Base-by-base conservation (phyloP, 1,140 invertebrate genomes). In the Drosophila gunungcola region DNA sequence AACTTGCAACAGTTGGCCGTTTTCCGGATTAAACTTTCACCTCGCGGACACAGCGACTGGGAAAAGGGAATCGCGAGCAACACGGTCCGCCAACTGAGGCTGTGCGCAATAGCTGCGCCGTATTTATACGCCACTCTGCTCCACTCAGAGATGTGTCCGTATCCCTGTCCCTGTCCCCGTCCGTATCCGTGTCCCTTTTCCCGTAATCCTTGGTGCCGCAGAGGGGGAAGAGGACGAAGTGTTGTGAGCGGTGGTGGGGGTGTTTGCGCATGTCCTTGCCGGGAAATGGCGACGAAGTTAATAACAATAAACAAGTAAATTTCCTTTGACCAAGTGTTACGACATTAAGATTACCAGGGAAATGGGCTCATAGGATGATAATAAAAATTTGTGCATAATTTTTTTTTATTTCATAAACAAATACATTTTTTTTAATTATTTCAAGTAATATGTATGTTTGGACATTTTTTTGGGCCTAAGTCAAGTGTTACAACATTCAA, bases 211-310 rank as follows among this genome's bases (percentile, higher is more conserved):
- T 43, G 54, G 43, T 36, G 25, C 16, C 68, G 38, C 53, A 42
- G 38, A 42, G 53, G 61, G 46, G 46, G 60, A 36, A 29, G 46
- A 52, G 25, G n/a, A 34, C 25, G 10, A 16, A 73, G 43, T 42
- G 55, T 27, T 48, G 13, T 42, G 29, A 39, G 34, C 43, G 38
- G 29, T 16, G 48, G 42, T 60, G 34, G 41, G 53, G 83, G 75
- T 86, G 61, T 89, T 80, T 89, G 84, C 84, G 84, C 84, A 89
- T 89, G 84, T 89, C 84, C 80, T 84, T 78, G 80, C 49, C 49
- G 46, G 46, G 45, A 72, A 77, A 49, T 52, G 51, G 51, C 41
- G 38, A 58, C 51, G 12, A 57, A 54, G 55, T 58, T 78, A 72
- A 63, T 78, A 78, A 78, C 39, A 73, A 72, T 78, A 78, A 78